Evolutionary conservation across 2,113 vertebrate genomes (phyloP).

Genomic region (Antennarius striatus): DNA sequence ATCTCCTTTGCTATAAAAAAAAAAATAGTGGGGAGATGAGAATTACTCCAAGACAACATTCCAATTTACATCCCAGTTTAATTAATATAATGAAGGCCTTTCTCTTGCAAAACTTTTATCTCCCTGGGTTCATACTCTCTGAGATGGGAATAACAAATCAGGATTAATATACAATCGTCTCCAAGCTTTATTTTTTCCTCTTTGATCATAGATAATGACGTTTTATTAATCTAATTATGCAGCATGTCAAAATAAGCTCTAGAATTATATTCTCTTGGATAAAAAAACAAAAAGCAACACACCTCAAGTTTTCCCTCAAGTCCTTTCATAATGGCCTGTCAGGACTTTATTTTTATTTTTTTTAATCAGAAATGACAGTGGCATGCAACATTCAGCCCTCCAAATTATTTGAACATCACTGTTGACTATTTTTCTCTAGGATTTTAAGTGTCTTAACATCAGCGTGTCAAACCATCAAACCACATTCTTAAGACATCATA

Average conservation of each 20-base stretch:
- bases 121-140: slow-evolving; percentile 8
- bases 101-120: slow-evolving; percentile 33
- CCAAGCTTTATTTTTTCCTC: not conserved
- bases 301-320: not conserved
- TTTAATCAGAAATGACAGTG: slow-evolving; percentile 2
- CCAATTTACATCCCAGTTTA: slow-evolving; percentile 54
- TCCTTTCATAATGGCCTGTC: not conserved
- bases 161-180: slow-evolving; percentile 25
- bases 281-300: not conserved
- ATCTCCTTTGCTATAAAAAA: slow-evolving; percentile 59
- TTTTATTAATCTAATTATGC: slow-evolving; percentile 9
- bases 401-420: slow-evolving; percentile 3
- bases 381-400: not conserved
- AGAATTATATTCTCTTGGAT: not conserved
- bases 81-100: slow-evolving; percentile 52
- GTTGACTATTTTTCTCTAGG: not conserved
- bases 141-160: slow-evolving; percentile 33
- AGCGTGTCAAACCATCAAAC: slow-evolving; percentile 60
- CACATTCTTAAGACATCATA: slow-evolving; percentile 18
- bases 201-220: slow-evolving; percentile 22
- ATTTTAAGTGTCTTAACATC: slow-evolving; percentile 23
- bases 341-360: no score
- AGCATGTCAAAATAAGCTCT: not conserved
- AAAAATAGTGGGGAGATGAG: slow-evolving; percentile 53
- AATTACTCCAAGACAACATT: slow-evolving; percentile 62